Evolutionary conservation across 2,113 vertebrate species (phyloP).

Genomic region (Maccullochella peelii): DNA sequence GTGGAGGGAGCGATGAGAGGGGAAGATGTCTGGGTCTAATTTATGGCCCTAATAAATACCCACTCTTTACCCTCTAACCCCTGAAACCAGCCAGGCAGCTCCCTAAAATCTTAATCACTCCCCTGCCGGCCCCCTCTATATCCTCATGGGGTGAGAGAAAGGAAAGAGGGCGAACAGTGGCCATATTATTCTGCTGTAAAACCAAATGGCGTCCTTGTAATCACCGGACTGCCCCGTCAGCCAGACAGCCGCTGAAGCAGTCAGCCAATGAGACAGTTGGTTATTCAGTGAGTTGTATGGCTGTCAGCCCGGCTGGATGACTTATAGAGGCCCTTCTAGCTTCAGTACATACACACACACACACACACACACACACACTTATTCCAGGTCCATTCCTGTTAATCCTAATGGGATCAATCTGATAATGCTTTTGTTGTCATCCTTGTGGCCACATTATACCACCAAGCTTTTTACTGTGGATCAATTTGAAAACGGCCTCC

Average conservation of each 20-base stretch:
- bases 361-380: neutral
- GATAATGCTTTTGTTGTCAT: neutral
- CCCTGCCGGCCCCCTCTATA: slow-evolving; percentile 61
- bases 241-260: slow-evolving; percentile 51
- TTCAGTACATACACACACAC: slow-evolving; percentile 26
- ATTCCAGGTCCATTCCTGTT: neutral
- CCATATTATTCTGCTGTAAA: slow-evolving; percentile 77
- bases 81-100: slow-evolving; percentile 77
- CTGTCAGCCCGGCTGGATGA: slow-evolving; percentile 27
- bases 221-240: slow-evolving; percentile 66
- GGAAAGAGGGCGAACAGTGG: slow-evolving; percentile 68
- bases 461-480: slow-evolving; percentile 1
- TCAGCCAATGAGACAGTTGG: slow-evolving; percentile 49
- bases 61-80: slow-evolving; percentile 84
- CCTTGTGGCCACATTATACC: neutral
- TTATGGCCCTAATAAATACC: slow-evolving; percentile 84
- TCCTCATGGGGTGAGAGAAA: slow-evolving; percentile 62
- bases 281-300: slow-evolving; percentile 49
- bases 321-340: slow-evolving; percentile 44
- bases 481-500: neutral
- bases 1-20: slow-evolving; percentile 25
- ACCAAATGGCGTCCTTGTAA: slow-evolving; percentile 77
- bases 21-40: slow-evolving; percentile 76
- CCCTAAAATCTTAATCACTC: slow-evolving; percentile 84
- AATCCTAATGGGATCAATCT: slow-evolving; percentile 3